Conservation (phyloP, 2,113 vertebrate genomes). For the Setophaga petechia region DNA sequence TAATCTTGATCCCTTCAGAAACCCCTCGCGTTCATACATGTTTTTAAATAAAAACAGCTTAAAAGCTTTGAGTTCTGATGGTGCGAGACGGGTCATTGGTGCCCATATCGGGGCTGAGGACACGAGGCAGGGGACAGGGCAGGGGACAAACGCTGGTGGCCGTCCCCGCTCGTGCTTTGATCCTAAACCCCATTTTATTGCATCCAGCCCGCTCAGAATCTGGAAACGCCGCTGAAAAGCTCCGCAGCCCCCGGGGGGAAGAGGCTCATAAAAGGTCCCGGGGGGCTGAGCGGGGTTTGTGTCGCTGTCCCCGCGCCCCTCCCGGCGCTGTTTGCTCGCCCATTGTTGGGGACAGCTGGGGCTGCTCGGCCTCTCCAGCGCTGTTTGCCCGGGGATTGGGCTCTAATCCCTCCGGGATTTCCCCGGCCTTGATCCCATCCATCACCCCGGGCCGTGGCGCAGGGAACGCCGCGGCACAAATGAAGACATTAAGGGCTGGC, state of each 20-base stretch:
- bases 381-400: conserved; percentile 80
- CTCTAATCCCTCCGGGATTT: conserved; percentile 75
- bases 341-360: conserved; percentile 81
- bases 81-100: background rate
- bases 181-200: conserved; percentile 56
- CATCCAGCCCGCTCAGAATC: background rate
- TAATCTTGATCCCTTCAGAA: background rate
- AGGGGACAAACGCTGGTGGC: background rate
- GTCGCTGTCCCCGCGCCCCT: background rate
- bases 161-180: background rate
- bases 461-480: background rate
- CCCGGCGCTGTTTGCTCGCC: conserved; percentile 75
- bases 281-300: background rate
- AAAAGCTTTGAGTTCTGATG: background rate
- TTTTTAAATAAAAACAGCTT: background rate
- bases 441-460: background rate
- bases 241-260: background rate
- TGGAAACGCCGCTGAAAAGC: background rate
- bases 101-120: background rate
- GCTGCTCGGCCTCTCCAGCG: conserved; percentile 67
- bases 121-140: background rate
- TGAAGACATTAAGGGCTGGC: conserved; percentile 51
- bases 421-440: conserved; percentile 23
- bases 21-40: background rate
- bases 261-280: background rate